phyloP scores from a whole-genome alignment of 1,140 invertebrate genomes.

The Nomia melanderi region DNA sequence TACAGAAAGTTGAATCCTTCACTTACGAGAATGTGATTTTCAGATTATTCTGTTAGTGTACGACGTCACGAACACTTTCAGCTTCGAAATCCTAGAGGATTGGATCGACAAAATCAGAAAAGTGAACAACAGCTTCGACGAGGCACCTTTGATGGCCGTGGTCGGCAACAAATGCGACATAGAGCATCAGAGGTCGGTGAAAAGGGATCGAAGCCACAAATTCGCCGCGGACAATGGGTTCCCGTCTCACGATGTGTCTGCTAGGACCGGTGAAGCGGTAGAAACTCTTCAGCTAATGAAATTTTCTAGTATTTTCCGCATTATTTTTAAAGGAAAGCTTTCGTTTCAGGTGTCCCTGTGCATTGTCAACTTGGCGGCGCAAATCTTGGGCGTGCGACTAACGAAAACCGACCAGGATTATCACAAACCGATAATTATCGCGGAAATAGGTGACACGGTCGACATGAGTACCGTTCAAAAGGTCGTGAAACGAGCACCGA shows the following conservation, averaged over 20 bases:
- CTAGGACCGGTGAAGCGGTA: constrained; percentile 94
- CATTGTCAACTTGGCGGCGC: constrained; percentile 85
- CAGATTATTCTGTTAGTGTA: constrained; percentile 92
- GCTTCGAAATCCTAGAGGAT: constrained; percentile 88
- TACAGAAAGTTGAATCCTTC: background rate
- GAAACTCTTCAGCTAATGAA: constrained; percentile 54
- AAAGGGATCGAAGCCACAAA: constrained; percentile 88
- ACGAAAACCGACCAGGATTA: constrained; percentile 86
- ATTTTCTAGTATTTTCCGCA: background rate
- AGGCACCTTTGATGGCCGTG: constrained; percentile 86
- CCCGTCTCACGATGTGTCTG: constrained; percentile 89
- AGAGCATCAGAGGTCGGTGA: constrained; percentile 91
- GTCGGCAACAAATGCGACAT: constrained; percentile 95
- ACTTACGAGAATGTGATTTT: constrained; percentile 64
- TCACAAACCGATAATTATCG: constrained; percentile 85
- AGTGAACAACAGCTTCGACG: constrained; percentile 80
- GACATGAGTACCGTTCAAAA: constrained; percentile 71
- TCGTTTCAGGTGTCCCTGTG: constrained; percentile 82
- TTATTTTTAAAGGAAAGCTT: background rate
- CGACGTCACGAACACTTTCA: constrained; percentile 91
- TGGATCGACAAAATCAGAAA: constrained; percentile 88
- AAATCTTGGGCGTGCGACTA: constrained; percentile 84
- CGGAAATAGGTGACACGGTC: constrained; percentile 82
- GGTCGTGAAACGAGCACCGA: constrained; percentile 73
- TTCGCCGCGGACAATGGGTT: constrained; percentile 90